Evolutionary conservation across 2,888 invertebrate genomes (phyloP), one percentile per base, ranked within the genome.

Genomic region (Oasisia sp.): DNA sequence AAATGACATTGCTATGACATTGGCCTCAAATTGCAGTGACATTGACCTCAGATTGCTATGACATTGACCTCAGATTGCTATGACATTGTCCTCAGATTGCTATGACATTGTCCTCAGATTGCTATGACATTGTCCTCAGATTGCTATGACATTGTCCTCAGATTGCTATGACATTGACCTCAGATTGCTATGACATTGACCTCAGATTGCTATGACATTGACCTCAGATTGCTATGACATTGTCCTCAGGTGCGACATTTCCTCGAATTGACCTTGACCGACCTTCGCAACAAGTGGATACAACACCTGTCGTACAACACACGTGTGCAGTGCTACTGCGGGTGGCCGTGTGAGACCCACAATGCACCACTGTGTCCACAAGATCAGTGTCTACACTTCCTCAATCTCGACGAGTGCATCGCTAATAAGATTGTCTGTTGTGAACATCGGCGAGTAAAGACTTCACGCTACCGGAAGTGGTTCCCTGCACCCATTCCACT

Each of bases 341-440:
- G 95, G n/a, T 94, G 94, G 92, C 93, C 94, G 8, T 97, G 96
- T 94, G 93, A 94, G 92, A 91, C 94, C 27, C 97, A 97, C 94
- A 93, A 95, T 91, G 92, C 93, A 7, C 93, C 94, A 27, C 94
- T 94, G 8, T 97, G 97, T 93, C 91, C 92, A 2, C 94, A 96
- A 44, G 95, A 95, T 56, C 93, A 94, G 3, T 97, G 96, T 94
- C 93, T 96, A 12, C 97, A 97, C 94, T 96, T 96, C 93, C 94
- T 97, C 32, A 95, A 96, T 92, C 95, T 97, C 9, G 96, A 96
- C 94, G 96, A 97, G 92, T 97, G 96, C 94, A 94, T 97, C n/a
- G 94, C 96, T 27, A 96, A 96, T 93, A 96, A 96, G 96, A 95
- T 96, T 92, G 96, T 96, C n/a, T 96, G 96, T 93, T 96, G 96